These are phyloP conservation scores for Phrynocephalus vlangalii DNA, from an alignment of 2,797 vertebrate species.

Conservation along the genomic window DNA sequence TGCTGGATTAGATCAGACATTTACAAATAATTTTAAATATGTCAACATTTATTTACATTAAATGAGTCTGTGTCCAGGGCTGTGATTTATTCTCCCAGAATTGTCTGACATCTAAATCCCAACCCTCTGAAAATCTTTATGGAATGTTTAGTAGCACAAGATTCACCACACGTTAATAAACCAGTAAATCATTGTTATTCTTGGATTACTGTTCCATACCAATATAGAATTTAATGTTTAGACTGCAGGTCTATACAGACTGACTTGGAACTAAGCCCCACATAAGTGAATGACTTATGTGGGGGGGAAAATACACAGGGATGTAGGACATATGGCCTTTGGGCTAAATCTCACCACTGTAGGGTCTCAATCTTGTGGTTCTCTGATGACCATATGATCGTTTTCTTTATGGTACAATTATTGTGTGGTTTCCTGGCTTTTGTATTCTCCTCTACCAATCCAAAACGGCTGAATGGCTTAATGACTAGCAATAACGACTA, in stretches of 20 bases:
- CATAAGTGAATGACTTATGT: background rate
- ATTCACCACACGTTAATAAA: background rate
- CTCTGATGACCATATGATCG: too few species aligned
- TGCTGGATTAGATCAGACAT: background rate
- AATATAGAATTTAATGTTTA: background rate
- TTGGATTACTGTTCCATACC: background rate
- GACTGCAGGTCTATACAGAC: background rate
- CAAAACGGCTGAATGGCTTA: too few species aligned
- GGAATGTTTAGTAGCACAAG: background rate
- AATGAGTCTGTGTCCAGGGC: background rate
- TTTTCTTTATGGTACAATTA: too few species aligned
- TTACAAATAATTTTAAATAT: slow-evolving; percentile 1
- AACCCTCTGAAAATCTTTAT: background rate
- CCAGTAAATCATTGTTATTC: background rate
- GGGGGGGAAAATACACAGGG: too few species aligned
- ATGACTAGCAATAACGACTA: too few species aligned
- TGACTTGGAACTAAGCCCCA: background rate
- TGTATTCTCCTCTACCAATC: too few species aligned
- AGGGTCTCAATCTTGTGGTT: too few species aligned
- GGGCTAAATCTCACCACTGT: too few species aligned
- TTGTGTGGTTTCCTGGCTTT: too few species aligned
- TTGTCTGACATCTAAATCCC: background rate
- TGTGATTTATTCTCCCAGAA: background rate
- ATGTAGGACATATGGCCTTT: too few species aligned
- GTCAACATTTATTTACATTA: slow-evolving; percentile 4